Conservation (phyloP, 2,797 vertebrate genomes). For the Gambusia yucatana region DNA sequence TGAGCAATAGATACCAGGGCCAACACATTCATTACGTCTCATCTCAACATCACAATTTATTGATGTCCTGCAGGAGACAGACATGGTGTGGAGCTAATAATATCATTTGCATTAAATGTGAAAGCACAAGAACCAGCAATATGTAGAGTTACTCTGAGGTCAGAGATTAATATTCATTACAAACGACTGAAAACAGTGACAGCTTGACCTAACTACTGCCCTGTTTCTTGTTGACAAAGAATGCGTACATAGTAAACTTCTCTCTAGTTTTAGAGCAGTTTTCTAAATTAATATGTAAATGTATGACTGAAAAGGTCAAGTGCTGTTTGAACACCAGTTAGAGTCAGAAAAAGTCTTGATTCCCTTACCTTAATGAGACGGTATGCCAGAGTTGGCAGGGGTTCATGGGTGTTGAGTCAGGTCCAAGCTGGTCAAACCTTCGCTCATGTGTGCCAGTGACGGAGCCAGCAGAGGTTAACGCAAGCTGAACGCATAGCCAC, state of each 20-base stretch:
- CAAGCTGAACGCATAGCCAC: slow-evolving; percentile 26
- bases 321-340: background rate
- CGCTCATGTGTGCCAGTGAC: slow-evolving; percentile 40
- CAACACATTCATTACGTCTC: background rate
- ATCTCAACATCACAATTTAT: background rate
- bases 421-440: slow-evolving; percentile 58
- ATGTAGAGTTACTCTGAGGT: slow-evolving; percentile 5
- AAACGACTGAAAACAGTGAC: background rate
- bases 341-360: background rate
- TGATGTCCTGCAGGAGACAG: background rate
- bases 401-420: slow-evolving; percentile 60
- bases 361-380: slow-evolving; percentile 71
- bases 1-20: background rate
- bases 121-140: background rate
- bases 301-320: background rate
- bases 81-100: background rate
- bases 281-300: background rate
- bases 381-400: slow-evolving; percentile 58
- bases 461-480: slow-evolving; percentile 22
- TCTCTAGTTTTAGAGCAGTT: background rate
- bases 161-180: slow-evolving; percentile 2
- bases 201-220: background rate
- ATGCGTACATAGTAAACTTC: background rate
- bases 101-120: slow-evolving; percentile 8
- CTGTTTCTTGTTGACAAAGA: background rate